Percentiles rank a stretch among this genome's conserved stretches.
These are phyloP conservation scores for Drosophila pullipes DNA, from an alignment of 2,888 invertebrate species.

Conservation along the genomic window DNA sequence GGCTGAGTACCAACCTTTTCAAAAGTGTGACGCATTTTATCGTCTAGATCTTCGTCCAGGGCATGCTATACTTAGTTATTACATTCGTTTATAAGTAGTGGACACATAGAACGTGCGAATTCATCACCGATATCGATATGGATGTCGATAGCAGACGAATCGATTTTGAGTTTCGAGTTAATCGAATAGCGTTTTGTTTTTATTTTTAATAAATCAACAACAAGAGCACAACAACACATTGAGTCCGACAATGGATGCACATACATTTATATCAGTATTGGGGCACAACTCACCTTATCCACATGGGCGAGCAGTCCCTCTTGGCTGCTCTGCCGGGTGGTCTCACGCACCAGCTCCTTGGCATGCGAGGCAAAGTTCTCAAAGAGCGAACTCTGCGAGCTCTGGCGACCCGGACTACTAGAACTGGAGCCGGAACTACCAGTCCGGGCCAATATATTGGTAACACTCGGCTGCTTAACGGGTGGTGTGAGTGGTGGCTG, in stretches of 20 bases:
- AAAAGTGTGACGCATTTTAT: constrained; percentile 89
- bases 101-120: constrained; percentile 60
- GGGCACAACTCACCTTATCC: constrained; percentile 91
- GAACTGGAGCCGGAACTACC: constrained; percentile 89
- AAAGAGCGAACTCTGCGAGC: constrained; percentile 93
- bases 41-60: constrained; percentile 85
- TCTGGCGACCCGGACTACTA: constrained; percentile 87
- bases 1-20: constrained; percentile 89
- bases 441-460: constrained; percentile 88
- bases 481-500: constrained; percentile 76
- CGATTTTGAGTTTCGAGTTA: constrained; percentile 6
- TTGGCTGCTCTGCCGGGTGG: constrained; percentile 94
- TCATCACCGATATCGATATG: constrained; percentile 20
- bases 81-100: constrained; percentile 49
- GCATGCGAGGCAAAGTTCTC: constrained; percentile 96
- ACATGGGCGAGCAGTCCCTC: constrained; percentile 95
- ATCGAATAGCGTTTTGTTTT: background rate
- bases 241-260: constrained; percentile 44
- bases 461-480: constrained; percentile 79
- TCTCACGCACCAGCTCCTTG: constrained; percentile 94
- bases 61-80: constrained; percentile 74
- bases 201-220: constrained; percentile 25
- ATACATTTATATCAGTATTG: background rate
- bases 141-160: constrained; percentile 5
- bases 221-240: constrained; percentile 74